Conservation (phyloP, 2,888 invertebrate genomes). For the Ceraclea dissimilis region DNA sequence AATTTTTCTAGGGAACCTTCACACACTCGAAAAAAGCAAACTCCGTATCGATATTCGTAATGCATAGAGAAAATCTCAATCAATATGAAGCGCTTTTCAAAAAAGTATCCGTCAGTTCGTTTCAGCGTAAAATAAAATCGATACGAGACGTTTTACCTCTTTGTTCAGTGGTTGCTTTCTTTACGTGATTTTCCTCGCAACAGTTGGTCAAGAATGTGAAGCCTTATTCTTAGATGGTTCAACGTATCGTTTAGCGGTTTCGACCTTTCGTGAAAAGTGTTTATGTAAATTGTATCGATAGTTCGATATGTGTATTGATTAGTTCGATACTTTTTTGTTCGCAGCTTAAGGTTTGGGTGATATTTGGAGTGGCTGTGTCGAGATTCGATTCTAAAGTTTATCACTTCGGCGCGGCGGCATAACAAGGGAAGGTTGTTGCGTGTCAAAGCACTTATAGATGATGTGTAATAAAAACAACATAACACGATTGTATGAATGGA, state of each 20-base stretch:
- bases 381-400: not conserved
- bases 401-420: constrained; percentile 14
- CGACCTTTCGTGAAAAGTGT: not conserved
- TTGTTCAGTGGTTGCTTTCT: not conserved
- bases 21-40: constrained; percentile 9
- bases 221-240: not conserved
- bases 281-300: not conserved
- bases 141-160: not conserved
- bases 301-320: not conserved
- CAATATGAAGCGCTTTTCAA: not conserved
- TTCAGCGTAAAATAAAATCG: not conserved
- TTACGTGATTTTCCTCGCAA: not conserved
- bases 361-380: too few relatives aligned
- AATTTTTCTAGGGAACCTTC: constrained; percentile 17
- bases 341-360: too few relatives aligned
- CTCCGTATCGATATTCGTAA: not conserved
- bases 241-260: not conserved
- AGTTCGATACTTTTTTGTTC: not conserved
- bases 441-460: constrained; percentile 14
- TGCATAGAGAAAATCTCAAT: not conserved
- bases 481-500: constrained; percentile 18
- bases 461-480: too few relatives aligned
- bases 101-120: not conserved
- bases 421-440: constrained; percentile 14
- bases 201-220: constrained; percentile 1